Evolutionary conservation across 2,797 vertebrate genomes (phyloP).

Genomic region (Synaphobranchus kaupii): DNA sequence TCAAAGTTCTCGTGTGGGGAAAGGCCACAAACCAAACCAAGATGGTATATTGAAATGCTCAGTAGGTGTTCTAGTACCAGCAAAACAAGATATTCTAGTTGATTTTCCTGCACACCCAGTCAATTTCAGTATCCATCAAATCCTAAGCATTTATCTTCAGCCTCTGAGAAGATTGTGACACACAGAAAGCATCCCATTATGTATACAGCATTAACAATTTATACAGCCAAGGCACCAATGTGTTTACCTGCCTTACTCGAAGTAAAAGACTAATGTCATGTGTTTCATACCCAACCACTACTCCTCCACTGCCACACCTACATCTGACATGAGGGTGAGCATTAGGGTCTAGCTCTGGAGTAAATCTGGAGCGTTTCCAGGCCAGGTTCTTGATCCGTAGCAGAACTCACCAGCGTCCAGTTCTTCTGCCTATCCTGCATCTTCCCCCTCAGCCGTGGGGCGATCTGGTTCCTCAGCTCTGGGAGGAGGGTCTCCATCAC

Average conservation of each 20-base stretch:
- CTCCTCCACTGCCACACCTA: background rate
- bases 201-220: background rate
- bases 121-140: background rate
- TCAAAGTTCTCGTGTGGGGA: background rate
- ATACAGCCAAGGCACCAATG: background rate
- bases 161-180: background rate
- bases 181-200: background rate
- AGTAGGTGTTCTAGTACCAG: too few species aligned
- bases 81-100: background rate
- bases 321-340: background rate
- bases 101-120: background rate
- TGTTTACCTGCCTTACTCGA: background rate
- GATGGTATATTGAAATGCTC: background rate
- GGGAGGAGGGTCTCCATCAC: slow-evolving; percentile 90
- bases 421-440: slow-evolving; percentile 82
- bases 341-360: background rate
- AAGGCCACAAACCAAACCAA: background rate
- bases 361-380: background rate
- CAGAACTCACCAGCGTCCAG: slow-evolving; percentile 85
- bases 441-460: slow-evolving; percentile 87
- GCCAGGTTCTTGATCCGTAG: background rate
- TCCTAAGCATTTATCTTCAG: background rate
- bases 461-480: slow-evolving; percentile 81
- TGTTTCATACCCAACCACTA: background rate
- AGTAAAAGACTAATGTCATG: background rate